Percentiles rank a stretch among this genome's conserved stretches.
Conservation (phyloP, 2,888 invertebrate genomes). For the Cantharis rufa region DNA sequence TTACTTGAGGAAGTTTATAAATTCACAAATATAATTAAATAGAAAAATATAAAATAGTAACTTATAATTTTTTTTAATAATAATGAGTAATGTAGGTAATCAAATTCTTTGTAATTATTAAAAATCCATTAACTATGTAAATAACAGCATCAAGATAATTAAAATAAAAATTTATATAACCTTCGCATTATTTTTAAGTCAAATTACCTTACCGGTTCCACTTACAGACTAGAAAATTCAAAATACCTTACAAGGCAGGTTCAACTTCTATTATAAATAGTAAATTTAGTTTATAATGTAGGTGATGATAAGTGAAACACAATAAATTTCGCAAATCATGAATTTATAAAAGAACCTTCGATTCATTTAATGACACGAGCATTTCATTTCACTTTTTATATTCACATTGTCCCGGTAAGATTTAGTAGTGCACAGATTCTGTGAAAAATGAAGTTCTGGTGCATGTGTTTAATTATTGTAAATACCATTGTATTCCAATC, state of each 20-base stretch:
- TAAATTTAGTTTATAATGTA: background rate
- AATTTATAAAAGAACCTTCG: background rate
- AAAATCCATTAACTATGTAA: no score
- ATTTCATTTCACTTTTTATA: background rate
- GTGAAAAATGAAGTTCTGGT: background rate
- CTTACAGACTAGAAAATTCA: background rate
- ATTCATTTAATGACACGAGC: background rate
- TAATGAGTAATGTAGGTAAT: no score
- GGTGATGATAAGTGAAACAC: background rate
- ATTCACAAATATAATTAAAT: no score
- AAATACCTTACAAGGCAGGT: background rate
- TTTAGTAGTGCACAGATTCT: background rate
- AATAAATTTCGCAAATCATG: background rate
- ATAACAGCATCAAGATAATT: no score
- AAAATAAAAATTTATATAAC: no score
- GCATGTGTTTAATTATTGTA: background rate
- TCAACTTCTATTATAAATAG: background rate
- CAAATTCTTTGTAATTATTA: no score
- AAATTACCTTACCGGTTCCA: no score
- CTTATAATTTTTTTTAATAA: no score
- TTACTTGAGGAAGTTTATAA: no score
- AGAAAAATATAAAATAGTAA: no score
- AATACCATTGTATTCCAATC: background rate
- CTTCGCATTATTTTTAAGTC: no score
- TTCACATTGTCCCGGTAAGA: background rate